These are phyloP conservation scores for Andrena haemorrhoa DNA, from an alignment of 2,888 invertebrate genomes.

Conservation along the genomic window DNA sequence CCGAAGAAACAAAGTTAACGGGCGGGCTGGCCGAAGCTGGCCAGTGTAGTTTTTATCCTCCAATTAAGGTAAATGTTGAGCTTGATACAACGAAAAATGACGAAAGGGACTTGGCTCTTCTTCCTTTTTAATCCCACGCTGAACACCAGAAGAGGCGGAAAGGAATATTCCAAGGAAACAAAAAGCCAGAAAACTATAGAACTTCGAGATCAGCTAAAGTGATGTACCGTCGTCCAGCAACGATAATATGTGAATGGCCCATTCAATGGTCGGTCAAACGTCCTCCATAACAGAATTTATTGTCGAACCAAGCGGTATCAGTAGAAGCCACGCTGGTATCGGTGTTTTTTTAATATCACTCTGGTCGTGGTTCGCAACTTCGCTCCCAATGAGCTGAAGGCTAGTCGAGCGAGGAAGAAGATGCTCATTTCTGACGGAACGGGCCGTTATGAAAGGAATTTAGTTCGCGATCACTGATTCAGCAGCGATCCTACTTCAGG, in stretches of 20 bases:
- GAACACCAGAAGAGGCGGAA: background rate
- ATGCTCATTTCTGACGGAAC: conserved; percentile 72
- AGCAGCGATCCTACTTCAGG: background rate
- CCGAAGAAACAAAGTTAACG: background rate
- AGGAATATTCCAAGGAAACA: background rate
- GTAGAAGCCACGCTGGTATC: conserved; percentile 80
- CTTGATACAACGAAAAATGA: background rate
- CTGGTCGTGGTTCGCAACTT: conserved; percentile 75
- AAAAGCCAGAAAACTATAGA: background rate
- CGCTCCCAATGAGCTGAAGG: conserved; percentile 71
- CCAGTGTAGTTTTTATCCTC: background rate
- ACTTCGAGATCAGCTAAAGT: conserved; percentile 20
- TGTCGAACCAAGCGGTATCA: conserved; percentile 33
- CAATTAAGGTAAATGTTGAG: background rate
- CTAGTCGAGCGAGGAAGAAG: conserved; percentile 77
- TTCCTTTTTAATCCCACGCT: background rate
- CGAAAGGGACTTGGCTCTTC: background rate
- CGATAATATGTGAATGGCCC: conserved; percentile 2
- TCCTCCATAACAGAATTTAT: background rate
- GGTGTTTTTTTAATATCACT: conserved; percentile 75
- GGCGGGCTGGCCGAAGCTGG: background rate
- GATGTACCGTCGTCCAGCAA: conserved; percentile 43
- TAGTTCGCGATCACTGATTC: background rate
- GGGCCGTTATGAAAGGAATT: background rate
- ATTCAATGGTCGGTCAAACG: background rate